Conservation (phyloP, 1,140 invertebrate genomes). For the Physella acuta region DNA sequence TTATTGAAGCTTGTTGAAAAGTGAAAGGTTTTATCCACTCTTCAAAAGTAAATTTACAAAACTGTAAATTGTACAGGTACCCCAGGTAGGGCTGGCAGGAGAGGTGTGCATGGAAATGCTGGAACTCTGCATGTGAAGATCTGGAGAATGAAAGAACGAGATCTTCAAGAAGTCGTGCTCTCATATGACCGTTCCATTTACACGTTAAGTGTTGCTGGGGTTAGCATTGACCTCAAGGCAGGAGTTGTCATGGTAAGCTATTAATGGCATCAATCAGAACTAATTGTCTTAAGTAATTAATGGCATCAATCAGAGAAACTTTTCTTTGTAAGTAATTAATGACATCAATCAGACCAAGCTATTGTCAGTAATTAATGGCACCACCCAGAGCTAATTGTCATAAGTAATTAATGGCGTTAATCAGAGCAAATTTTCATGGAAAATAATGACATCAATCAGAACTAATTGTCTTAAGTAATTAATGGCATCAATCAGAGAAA, state of each 20-base stretch:
- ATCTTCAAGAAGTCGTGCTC: conserved; percentile 14
- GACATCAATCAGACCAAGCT: no score
- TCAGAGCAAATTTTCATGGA: no score
- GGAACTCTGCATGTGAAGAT: conserved; percentile 38
- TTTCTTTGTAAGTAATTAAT: background rate
- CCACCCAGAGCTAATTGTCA: no score
- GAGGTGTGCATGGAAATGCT: conserved; percentile 38
- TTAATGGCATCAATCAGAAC: no score
- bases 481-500: no score
- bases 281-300: no score
- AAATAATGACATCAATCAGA: no score
- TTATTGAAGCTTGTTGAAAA: background rate
- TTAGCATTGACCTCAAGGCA: conserved; percentile 28
- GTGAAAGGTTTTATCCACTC: background rate
- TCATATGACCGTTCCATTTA: conserved; percentile 18
- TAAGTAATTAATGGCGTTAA: no score
- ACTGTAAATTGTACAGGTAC: conserved; percentile 28
- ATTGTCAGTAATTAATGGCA: no score
- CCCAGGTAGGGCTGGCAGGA: conserved; percentile 25
- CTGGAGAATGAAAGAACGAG: conserved; percentile 24
- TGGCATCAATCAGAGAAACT: background rate
- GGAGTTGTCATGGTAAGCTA: conserved; percentile 16
- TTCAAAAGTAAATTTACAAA: no score
- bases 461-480: no score
- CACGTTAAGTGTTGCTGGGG: conserved; percentile 23